Conservation (phyloP, 1,140 invertebrate species). For the Drosophila takahashii region DNA sequence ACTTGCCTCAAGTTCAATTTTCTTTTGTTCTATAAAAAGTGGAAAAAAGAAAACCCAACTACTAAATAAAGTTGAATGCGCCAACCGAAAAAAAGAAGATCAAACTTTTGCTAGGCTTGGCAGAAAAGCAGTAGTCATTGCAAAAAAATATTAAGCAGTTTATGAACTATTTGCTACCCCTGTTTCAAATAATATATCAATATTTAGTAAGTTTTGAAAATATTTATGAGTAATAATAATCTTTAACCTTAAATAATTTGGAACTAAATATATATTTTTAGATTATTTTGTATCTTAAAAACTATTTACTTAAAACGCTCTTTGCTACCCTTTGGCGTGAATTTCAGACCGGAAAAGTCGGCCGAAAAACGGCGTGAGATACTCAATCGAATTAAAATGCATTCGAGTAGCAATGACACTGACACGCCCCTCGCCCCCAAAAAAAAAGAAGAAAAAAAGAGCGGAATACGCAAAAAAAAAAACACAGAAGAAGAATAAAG, state of each 20-base stretch:
- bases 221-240: neutral
- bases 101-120: conserved; percentile 62
- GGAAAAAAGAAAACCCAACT: neutral
- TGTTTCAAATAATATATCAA: neutral
- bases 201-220: neutral
- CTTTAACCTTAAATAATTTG: neutral
- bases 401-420: conserved; percentile 73
- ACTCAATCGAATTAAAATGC: conserved; percentile 79
- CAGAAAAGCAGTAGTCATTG: conserved; percentile 30
- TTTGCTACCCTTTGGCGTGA: neutral
- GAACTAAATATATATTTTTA: no score
- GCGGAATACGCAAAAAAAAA: conserved; percentile 22
- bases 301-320: neutral
- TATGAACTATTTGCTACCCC: neutral
- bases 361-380: conserved; percentile 33
- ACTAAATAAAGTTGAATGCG: conserved; percentile 35
- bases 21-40: conserved; percentile 50
- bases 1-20: conserved; percentile 64
- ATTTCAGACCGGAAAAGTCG: conserved; percentile 6
- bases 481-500: conserved; percentile 7
- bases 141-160: conserved; percentile 20
- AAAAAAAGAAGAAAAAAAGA: conserved; percentile 20
- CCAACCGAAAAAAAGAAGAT: conserved; percentile 47
- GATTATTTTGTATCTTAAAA: neutral
- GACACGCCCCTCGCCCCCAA: conserved; percentile 42